phyloP scores from a whole-genome alignment of 2,113 vertebrate species.

The Campylorhamphus procurvoides region DNA sequence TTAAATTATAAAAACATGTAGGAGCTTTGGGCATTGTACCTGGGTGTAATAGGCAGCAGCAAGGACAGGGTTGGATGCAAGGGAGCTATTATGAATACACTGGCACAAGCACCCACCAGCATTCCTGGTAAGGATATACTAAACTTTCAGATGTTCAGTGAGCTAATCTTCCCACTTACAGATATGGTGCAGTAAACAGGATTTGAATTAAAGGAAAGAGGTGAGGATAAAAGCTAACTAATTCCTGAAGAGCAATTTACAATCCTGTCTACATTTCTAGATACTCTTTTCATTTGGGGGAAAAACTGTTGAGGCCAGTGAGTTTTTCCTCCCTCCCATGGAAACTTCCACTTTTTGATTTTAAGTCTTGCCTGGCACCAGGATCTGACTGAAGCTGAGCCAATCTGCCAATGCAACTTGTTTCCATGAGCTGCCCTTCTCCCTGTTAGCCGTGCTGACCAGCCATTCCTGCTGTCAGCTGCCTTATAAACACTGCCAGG shows the following conservation, averaged over 20 bases:
- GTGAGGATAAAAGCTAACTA: not conserved
- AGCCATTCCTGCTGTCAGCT: not conserved
- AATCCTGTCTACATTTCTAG: not conserved
- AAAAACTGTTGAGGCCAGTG: not conserved
- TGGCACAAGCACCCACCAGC: not conserved
- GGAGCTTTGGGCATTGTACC: slow-evolving; percentile 22
- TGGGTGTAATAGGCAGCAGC: not conserved
- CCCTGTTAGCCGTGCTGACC: not conserved
- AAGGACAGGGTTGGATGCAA: not conserved
- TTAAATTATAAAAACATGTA: not conserved
- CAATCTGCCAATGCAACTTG: not conserved
- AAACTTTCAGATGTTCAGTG: not conserved
- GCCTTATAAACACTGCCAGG: not conserved
- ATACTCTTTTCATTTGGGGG: not conserved
- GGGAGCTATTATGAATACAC: not conserved
- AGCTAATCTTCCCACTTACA: not conserved
- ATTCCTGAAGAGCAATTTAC: not conserved
- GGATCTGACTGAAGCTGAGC: not conserved
- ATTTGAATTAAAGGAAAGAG: not conserved
- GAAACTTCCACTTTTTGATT: not conserved
- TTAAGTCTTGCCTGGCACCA: not conserved
- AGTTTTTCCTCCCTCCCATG: not conserved
- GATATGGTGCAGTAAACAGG: not conserved
- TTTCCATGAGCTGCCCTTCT: not conserved
- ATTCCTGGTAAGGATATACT: not conserved